phyloP scores from a whole-genome alignment of 2,113 vertebrate genomes.

The Dascyllus trimaculatus region DNA sequence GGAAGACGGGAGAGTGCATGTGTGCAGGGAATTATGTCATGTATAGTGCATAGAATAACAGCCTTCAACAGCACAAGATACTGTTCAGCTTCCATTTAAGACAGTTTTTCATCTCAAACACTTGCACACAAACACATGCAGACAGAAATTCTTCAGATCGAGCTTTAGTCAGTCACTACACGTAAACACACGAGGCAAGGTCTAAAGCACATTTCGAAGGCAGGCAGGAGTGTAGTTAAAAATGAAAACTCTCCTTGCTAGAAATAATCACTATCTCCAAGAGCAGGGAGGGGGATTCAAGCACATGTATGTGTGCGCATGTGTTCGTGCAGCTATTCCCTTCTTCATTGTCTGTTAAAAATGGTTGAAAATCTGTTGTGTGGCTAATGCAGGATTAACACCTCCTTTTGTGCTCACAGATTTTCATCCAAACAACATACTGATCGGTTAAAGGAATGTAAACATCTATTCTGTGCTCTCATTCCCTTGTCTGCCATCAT shows the following conservation, averaged over 20 bases:
- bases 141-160: slow-evolving; percentile 28
- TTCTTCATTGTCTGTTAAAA: slow-evolving; percentile 21
- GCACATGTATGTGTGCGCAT: not conserved
- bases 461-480: not conserved
- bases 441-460: slow-evolving; percentile 12
- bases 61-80: slow-evolving; percentile 24
- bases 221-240: slow-evolving; percentile 15
- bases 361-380: slow-evolving; percentile 22
- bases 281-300: slow-evolving; percentile 19
- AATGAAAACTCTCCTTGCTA: slow-evolving; percentile 25
- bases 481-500: slow-evolving; percentile 8
- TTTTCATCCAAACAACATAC: slow-evolving; percentile 15
- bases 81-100: slow-evolving; percentile 20
- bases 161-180: slow-evolving; percentile 39
- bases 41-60: slow-evolving; percentile 27
- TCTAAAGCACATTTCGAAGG: slow-evolving; percentile 9
- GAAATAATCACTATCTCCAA: slow-evolving; percentile 36
- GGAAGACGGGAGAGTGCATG: not conserved
- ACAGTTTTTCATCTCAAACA: not conserved
- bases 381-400: slow-evolving; percentile 36
- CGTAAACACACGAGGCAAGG: not conserved
- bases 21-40: slow-evolving; percentile 13
- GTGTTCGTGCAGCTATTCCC: not conserved
- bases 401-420: not conserved
- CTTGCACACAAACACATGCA: not conserved